Conservation (phyloP, 1,140 invertebrate genomes). For the Episyrphus balteatus region DNA sequence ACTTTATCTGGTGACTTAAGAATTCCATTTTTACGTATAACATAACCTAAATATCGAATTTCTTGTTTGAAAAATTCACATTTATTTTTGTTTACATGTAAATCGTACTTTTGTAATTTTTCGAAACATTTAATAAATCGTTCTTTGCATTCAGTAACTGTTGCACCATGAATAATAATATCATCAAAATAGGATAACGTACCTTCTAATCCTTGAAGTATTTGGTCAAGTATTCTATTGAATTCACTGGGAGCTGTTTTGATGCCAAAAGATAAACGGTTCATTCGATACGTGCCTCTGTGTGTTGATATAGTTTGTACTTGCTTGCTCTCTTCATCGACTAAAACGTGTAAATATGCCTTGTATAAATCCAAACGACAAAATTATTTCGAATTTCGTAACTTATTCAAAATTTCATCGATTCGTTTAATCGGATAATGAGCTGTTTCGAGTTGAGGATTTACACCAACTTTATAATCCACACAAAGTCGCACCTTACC, state of each 20-base stretch:
- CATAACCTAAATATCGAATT: not conserved
- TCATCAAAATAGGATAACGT: not conserved
- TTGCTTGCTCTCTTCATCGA: conserved; percentile 20
- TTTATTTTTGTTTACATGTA: conserved; percentile 38
- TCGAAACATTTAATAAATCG: conserved; percentile 1
- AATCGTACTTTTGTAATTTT: conserved; percentile 4
- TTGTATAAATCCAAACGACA: conserved; percentile 25
- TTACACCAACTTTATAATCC: conserved; percentile 35
- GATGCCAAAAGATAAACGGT: conserved; percentile 27
- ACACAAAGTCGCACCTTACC: conserved; percentile 36
- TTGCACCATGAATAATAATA: conserved; percentile 7
- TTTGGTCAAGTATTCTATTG: not conserved
- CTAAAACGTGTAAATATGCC: conserved; percentile 32
- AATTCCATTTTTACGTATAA: too few species aligned
- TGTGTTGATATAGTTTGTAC: conserved; percentile 32
- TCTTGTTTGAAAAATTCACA: conserved; percentile 28
- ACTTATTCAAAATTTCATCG: conserved; percentile 26
- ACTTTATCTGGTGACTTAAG: not conserved
- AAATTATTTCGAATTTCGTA: conserved; percentile 20
- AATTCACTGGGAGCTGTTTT: conserved; percentile 5
- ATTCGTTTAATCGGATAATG: conserved; percentile 39
- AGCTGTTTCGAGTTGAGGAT: conserved; percentile 21
- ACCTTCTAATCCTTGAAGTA: not conserved
- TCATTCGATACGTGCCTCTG: conserved; percentile 25
- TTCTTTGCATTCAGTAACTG: conserved; percentile 5